Evolutionary conservation across 2,797 vertebrate species (phyloP), one percentile per base, ranked within the genome.

Genomic region (Sciurus vulgaris): DNA sequence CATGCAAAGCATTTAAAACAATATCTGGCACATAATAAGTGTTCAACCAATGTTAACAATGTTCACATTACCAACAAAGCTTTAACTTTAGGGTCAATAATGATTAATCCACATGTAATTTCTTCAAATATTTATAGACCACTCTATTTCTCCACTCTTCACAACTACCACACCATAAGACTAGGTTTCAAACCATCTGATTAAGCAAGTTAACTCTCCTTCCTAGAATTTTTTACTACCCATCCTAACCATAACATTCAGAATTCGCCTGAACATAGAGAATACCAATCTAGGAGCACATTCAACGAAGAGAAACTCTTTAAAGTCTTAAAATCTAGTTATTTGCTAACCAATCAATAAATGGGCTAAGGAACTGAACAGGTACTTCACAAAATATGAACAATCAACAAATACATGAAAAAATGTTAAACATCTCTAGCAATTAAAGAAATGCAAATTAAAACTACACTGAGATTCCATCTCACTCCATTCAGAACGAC

Each of bases 51-150:
- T 44, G 35, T 91, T n/a, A 83, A 14, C 63, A 89, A 76, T 38
- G 35, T 86, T n/a, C 67, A 84, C 86, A 79, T 7, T 65, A 33
- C 56, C 61, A 84, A 84, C 44, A 82, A 22, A 35, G 61, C 49
- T 83, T 90, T 93, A 79, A 30, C 35, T 76, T 70, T 79, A 70
- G 30, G 33, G 17, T 33, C 44, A 94, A 18, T 78, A 70, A 61
- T 44, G 35, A 87, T 83, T 33, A 38, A 87, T 24, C 73, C n/a
- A 87, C 35, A 14, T 83, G 59, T 59, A 73, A 79, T 85, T 65
- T 86, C 61, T 95, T 41, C 69, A 89, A 72, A 93, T 65, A 93
- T 41, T 90, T 83, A 63, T 67, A 95, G 9, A 91, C 20, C 4
- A 91, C 18, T 83, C 56, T 17, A 65, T 35, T n/a, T 59, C 35